Percentiles rank a stretch among this genome's conserved stretches.
Conservation (phyloP, 2,797 vertebrate genomes). For the Cynopterus sphinx region DNA sequence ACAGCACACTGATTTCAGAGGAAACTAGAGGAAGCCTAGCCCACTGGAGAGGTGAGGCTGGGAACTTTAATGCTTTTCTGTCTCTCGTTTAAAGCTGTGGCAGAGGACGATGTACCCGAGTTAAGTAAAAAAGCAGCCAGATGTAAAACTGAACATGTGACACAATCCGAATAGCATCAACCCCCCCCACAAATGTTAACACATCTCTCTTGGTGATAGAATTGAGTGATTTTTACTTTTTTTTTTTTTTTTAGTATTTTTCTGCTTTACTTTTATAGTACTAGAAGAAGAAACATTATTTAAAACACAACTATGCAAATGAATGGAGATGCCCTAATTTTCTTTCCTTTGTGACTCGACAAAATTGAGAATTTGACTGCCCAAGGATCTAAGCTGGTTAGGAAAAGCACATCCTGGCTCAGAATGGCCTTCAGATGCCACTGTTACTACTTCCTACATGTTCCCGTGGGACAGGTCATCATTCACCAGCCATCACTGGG, state of each 20-base stretch:
- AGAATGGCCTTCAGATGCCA: neutral
- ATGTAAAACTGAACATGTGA: neutral
- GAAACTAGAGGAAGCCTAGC: neutral
- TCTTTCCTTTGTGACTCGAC: neutral
- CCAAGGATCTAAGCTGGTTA: neutral
- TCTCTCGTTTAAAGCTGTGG: neutral
- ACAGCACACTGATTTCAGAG: neutral
- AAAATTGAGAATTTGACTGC: neutral
- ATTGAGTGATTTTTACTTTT: neutral
- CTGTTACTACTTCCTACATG: fast-evolving
- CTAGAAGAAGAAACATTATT: neutral
- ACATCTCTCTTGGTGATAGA: neutral
- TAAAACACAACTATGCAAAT: neutral
- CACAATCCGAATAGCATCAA: neutral
- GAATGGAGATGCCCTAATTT: neutral
- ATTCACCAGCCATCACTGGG: fast-evolving
- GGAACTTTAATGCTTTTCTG: neutral
- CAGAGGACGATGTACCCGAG: neutral
- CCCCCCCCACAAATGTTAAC: neutral
- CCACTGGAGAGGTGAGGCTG: neutral
- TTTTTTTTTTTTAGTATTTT: neutral
- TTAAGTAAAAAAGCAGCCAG: neutral
- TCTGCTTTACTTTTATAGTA: neutral
- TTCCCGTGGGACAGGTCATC: neutral
- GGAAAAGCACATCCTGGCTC: fast-evolving